A percentile compares a stretch with the other conserved stretches of the same genome.
phyloP scores from a whole-genome alignment of 2,888 invertebrate genomes.

The Caenorhabditis panamensis region DNA sequence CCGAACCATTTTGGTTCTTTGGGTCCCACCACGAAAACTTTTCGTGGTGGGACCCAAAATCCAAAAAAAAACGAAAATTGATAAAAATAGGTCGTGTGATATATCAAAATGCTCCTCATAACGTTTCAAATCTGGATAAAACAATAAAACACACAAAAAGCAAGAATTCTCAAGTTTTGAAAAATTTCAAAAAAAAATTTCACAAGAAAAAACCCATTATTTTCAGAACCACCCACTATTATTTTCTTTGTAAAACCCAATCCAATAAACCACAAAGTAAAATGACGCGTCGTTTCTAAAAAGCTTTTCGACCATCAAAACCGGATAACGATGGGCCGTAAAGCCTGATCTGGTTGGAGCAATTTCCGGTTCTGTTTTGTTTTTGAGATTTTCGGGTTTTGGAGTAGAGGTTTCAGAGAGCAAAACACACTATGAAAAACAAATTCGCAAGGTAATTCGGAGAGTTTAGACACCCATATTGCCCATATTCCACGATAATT shows the following conservation, averaged over 20 bases:
- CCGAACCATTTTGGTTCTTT: neutral
- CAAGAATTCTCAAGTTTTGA: too few species aligned
- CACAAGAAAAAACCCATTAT: neutral
- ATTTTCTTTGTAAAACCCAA: neutral
- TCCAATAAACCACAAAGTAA: neutral
- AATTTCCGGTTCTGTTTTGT: neutral
- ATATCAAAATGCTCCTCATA: neutral
- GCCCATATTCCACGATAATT: too few species aligned
- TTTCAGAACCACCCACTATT: neutral
- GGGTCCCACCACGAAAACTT: conserved; percentile 7
- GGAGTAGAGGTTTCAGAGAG: too few species aligned
- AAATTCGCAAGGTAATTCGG: too few species aligned
- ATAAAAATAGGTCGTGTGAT: neutral
- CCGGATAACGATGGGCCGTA: neutral
- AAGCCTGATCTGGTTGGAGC: neutral
- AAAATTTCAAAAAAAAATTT: neutral
- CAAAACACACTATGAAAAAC: too few species aligned
- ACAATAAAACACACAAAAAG: neutral
- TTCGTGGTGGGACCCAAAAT: conserved; percentile 9
- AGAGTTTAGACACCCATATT: too few species aligned
- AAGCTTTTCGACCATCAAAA: neutral
- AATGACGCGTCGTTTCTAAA: neutral
- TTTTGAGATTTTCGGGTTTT: too few species aligned
- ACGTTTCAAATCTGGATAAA: neutral
- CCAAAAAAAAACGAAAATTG: too few species aligned